These are phyloP conservation scores for Leptinotarsa texana DNA, from an alignment of 1,140 invertebrate species.

Conservation along the genomic window DNA sequence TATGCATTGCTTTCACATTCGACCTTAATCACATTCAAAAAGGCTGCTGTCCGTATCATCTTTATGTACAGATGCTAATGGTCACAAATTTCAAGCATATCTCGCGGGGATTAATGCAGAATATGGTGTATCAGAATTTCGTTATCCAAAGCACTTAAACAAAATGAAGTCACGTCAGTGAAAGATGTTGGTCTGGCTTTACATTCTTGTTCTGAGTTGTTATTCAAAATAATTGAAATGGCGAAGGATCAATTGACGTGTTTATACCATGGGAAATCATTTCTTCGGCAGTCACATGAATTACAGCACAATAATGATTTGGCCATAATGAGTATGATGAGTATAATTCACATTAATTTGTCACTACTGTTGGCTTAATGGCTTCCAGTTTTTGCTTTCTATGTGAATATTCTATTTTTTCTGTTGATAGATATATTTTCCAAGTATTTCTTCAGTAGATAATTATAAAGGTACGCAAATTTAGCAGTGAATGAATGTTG, in stretches of 20 bases:
- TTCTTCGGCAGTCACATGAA: slow-evolving; percentile 13
- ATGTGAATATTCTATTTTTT: too few species aligned
- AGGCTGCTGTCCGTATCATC: slow-evolving; percentile 13
- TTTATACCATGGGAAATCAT: slow-evolving; percentile 8
- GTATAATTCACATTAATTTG: too few species aligned
- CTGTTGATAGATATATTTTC: too few species aligned
- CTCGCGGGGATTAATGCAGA: background rate
- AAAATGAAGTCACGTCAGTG: background rate
- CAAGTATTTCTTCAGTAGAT: too few species aligned
- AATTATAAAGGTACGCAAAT: too few species aligned
- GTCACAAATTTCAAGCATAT: slow-evolving; percentile 21
- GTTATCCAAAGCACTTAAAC: slow-evolving; percentile 1
- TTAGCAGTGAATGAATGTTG: too few species aligned
- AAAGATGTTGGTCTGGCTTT: slow-evolving; percentile 9
- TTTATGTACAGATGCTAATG: slow-evolving; percentile 31
- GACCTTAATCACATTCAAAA: slow-evolving; percentile 29
- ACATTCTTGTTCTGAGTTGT: background rate
- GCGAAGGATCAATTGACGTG: background rate
- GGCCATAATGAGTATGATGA: background rate
- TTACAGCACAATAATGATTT: slow-evolving; percentile 1
- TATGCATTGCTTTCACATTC: slow-evolving; percentile 20
- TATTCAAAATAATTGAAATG: slow-evolving; percentile 9
- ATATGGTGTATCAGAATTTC: slow-evolving; percentile 13
- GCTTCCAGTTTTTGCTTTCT: too few species aligned
- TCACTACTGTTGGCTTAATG: too few species aligned